Evolutionary conservation across 2,113 vertebrate species (phyloP).

Genomic region (Excalfactoria chinensis): DNA sequence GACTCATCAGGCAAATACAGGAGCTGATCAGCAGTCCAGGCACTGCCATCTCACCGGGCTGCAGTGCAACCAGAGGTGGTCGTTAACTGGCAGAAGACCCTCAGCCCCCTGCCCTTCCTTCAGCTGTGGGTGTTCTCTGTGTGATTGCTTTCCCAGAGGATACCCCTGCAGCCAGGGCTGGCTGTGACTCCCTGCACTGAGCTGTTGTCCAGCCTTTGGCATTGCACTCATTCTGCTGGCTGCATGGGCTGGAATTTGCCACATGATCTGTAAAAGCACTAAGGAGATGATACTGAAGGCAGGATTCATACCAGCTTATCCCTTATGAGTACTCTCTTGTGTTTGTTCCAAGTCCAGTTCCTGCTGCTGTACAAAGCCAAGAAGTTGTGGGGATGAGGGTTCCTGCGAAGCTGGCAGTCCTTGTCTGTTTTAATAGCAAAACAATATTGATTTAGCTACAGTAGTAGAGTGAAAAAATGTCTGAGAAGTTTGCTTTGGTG

Average conservation of each 20-base stretch:
- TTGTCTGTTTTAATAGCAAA: neutral
- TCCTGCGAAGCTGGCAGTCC: neutral
- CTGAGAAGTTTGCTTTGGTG: neutral
- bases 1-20: neutral
- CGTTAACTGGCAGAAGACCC: neutral
- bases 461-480: neutral
- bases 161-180: rapidly evolving
- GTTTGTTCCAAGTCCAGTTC: neutral
- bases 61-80: neutral
- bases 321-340: neutral
- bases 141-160: neutral
- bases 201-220: neutral
- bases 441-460: neutral
- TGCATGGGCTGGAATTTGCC: neutral
- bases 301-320: neutral
- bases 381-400: neutral
- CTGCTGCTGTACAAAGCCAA: neutral
- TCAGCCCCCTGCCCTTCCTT: neutral
- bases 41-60: neutral
- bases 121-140: neutral
- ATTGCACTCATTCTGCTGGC: neutral
- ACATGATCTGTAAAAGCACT: neutral
- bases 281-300: neutral
- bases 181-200: neutral
- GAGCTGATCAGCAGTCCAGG: neutral